phyloP scores from a whole-genome alignment of 1,140 invertebrate genomes.

The Drosophila yakuba region DNA sequence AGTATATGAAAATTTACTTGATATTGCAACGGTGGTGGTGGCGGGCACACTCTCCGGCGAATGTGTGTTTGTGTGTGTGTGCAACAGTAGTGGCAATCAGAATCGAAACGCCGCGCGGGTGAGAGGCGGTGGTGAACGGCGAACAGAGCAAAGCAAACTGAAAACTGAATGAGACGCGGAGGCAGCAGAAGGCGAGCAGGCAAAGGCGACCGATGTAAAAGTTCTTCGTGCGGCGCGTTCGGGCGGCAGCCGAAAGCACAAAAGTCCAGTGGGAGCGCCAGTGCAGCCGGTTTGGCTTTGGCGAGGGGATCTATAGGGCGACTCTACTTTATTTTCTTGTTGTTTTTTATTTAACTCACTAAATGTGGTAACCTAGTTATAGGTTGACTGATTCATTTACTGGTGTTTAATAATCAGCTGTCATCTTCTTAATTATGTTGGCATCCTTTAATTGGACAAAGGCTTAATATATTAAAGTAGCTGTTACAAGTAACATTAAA shows the following conservation, averaged over 20 bases:
- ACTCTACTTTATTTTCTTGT: not conserved
- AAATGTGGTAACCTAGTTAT: too few species aligned
- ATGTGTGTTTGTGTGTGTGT: constrained; percentile 48
- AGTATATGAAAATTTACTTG: constrained; percentile 81
- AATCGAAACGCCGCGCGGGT: constrained; percentile 77
- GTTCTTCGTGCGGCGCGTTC: constrained; percentile 66
- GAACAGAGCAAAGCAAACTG: constrained; percentile 77
- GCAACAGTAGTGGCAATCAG: constrained; percentile 80
- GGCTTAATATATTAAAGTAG: too few species aligned
- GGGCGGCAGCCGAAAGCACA: constrained; percentile 35
- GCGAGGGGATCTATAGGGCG: constrained; percentile 1
- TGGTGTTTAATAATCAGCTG: too few species aligned
- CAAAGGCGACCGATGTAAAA: constrained; percentile 62
- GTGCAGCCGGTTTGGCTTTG: constrained; percentile 25
- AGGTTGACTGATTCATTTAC: not conserved
- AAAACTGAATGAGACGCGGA: constrained; percentile 74
- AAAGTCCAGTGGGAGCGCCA: constrained; percentile 24
- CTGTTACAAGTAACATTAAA: too few species aligned
- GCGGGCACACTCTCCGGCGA: constrained; percentile 39
- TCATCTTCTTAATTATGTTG: too few species aligned
- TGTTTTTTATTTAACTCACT: not conserved
- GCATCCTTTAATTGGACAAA: too few species aligned
- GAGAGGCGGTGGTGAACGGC: constrained; percentile 75
- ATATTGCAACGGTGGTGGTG: constrained; percentile 59
- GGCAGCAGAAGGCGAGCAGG: constrained; percentile 65